A percentile compares a stretch with the other conserved stretches of the same genome.
Evolutionary conservation across 1,140 invertebrate genomes (phyloP).

Genomic region (Drosophila rhopaloa): DNA sequence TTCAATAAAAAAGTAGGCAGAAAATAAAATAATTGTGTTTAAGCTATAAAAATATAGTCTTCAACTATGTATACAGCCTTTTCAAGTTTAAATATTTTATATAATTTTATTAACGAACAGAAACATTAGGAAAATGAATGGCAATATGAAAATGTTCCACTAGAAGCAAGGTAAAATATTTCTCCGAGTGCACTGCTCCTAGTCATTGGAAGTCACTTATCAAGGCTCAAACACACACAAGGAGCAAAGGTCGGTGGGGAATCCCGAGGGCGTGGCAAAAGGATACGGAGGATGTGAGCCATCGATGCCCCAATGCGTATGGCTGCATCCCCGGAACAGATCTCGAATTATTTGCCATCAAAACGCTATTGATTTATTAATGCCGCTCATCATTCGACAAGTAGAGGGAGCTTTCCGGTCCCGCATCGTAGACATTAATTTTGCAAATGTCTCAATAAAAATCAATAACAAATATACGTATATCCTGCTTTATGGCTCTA

Average conservation of each 20-base stretch:
- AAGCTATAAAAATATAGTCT: too few species aligned
- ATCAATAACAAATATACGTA: conserved; percentile 67
- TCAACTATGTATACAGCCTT: too few species aligned
- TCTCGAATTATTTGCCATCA: conserved; percentile 73
- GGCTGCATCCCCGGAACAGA: conserved; percentile 35
- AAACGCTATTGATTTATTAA: conserved; percentile 76
- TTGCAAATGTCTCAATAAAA: conserved; percentile 76
- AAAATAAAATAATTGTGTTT: too few species aligned
- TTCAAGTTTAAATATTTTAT: too few species aligned
- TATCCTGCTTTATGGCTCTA: conserved; percentile 54
- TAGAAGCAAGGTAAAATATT: too few species aligned
- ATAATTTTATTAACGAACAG: too few species aligned
- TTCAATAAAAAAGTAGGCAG: too few species aligned
- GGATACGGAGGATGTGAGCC: conserved; percentile 21
- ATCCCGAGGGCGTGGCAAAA: conserved; percentile 14
- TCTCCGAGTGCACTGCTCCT: neutral
- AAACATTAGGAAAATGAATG: too few species aligned
- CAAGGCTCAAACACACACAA: conserved; percentile 1
- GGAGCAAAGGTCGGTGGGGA: neutral
- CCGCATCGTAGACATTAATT: conserved; percentile 60
- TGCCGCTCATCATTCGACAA: conserved; percentile 61
- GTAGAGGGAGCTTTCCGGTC: conserved; percentile 14
- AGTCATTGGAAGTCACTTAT: conserved; percentile 14
- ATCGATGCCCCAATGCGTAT: conserved; percentile 28
- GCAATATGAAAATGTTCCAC: too few species aligned